A percentile compares a stretch with the other conserved stretches of the same genome.
Evolutionary conservation across 2,888 invertebrate genomes (phyloP).

Genomic region (Dioctria linearis): DNA sequence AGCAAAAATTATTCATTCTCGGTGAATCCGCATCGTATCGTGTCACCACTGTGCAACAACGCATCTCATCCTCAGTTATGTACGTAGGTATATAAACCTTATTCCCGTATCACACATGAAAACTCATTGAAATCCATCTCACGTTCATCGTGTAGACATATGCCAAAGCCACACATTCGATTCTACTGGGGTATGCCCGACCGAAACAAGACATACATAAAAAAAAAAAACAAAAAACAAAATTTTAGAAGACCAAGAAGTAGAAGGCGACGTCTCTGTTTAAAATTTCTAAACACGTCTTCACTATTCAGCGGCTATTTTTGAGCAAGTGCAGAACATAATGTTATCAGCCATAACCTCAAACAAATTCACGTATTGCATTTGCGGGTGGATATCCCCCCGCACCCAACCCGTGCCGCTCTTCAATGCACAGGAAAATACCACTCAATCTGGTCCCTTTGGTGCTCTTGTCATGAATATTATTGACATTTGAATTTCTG

Average conservation of each 20-base stretch:
- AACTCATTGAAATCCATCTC: constrained; percentile 24
- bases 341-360: neutral
- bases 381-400: neutral
- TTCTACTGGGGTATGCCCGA: constrained; percentile 10
- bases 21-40: constrained; percentile 15
- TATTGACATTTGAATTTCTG: constrained; percentile 34
- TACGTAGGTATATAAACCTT: neutral
- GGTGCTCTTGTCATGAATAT: constrained; percentile 22
- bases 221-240: neutral
- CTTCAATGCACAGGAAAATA: constrained; percentile 11
- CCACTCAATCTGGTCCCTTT: constrained; percentile 19
- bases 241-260: neutral
- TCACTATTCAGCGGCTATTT: constrained; percentile 49
- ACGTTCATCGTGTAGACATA: constrained; percentile 44
- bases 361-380: neutral
- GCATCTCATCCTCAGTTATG: constrained; percentile 18
- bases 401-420: neutral
- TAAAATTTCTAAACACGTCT: constrained; percentile 46
- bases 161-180: constrained; percentile 24
- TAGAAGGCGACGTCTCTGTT: constrained; percentile 3
- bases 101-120: constrained; percentile 32
- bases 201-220: neutral
- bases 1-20: neutral
- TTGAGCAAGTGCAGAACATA: constrained; percentile 28
- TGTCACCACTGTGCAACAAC: constrained; percentile 28